A percentile compares a stretch with the other conserved stretches of the same genome.
Conservation (phyloP, 2,888 invertebrate genomes). For the Ichneumoninae sp. region DNA sequence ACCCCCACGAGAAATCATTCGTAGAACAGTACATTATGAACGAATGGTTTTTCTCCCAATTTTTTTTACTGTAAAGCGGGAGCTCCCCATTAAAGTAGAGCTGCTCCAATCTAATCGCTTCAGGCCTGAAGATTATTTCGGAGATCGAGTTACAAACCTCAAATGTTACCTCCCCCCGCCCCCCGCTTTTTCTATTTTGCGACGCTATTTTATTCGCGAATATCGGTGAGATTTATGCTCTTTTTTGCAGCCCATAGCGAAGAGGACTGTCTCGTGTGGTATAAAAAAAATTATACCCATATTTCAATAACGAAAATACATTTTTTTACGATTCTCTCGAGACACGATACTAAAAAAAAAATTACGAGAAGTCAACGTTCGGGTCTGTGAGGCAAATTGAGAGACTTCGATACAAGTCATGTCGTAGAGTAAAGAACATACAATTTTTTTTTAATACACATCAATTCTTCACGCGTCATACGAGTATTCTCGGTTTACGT, state of each 20-base stretch:
- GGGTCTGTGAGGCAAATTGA: neutral
- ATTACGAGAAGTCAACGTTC: conserved; percentile 7
- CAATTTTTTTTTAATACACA: no score
- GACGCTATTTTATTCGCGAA: neutral
- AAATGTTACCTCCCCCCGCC: neutral
- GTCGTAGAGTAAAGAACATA: neutral
- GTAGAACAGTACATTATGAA: conserved; percentile 1
- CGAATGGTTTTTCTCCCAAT: neutral
- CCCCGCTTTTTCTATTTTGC: neutral
- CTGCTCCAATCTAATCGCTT: neutral
- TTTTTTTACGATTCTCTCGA: conserved; percentile 16
- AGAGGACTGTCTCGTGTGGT: neutral
- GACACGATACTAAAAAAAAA: neutral
- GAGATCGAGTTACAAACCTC: neutral
- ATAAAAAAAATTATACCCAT: neutral
- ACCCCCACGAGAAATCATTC: neutral
- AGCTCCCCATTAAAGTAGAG: neutral
- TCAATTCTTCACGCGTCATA: neutral
- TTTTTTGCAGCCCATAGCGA: neutral
- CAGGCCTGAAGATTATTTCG: neutral
- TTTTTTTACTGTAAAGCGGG: neutral
- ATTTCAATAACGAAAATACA: neutral
- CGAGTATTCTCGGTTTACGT: neutral
- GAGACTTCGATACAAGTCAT: neutral
- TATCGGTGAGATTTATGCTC: neutral